Evolutionary conservation across 2,888 invertebrate genomes (phyloP).

Genomic region (Erebia ligea): DNA sequence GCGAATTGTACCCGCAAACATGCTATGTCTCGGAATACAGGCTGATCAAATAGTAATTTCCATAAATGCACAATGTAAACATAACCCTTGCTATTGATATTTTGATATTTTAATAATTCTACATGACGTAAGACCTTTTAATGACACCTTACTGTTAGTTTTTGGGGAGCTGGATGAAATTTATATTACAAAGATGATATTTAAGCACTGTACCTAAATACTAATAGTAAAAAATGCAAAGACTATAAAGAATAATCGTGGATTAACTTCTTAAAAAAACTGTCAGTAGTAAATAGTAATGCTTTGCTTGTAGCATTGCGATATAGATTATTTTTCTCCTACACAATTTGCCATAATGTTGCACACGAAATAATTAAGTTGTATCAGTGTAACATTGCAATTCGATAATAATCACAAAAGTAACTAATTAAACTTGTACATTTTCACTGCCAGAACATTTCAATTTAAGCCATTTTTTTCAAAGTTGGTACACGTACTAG

Average conservation of each 20-base stretch:
- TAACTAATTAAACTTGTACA: neutral
- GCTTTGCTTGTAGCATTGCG: too few relatives aligned
- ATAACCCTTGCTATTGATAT: neutral
- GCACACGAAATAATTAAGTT: neutral
- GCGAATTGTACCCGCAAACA: slow-evolving; percentile 58
- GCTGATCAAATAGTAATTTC: slow-evolving; percentile 8
- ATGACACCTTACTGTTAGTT: too few relatives aligned
- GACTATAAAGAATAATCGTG: too few relatives aligned
- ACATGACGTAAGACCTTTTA: too few relatives aligned
- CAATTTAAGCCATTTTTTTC: neutral
- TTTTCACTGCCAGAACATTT: neutral
- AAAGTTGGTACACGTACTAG: neutral
- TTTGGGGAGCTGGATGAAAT: too few relatives aligned
- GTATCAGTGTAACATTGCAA: neutral
- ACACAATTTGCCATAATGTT: neutral
- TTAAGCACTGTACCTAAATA: too few relatives aligned
- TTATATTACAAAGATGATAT: too few relatives aligned
- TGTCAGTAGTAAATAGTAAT: too few relatives aligned
- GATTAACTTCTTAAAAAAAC: too few relatives aligned
- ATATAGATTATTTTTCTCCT: neutral
- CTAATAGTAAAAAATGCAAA: too few relatives aligned
- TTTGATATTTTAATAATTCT: too few relatives aligned
- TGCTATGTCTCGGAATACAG: slow-evolving; percentile 26
- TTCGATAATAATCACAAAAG: neutral
- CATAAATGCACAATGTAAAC: neutral